Evolutionary conservation across 2,113 vertebrate genomes (phyloP).

Genomic region (Rhadina sibilatrix): DNA sequence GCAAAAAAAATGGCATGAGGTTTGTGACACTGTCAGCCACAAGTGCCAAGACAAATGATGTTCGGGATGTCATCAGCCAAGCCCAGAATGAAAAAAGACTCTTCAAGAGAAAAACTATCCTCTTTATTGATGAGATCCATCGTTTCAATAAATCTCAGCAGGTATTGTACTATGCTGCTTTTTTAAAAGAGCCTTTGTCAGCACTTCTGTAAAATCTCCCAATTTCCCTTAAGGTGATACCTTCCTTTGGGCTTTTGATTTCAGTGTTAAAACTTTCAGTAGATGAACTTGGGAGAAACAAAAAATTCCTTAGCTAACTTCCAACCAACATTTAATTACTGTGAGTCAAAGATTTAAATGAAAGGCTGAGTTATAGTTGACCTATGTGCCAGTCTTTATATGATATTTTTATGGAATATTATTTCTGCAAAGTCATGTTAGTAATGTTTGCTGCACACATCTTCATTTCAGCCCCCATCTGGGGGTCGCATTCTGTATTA

Average conservation of each 20-base stretch:
- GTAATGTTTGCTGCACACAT: background rate
- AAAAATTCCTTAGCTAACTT: background rate
- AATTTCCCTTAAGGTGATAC: background rate
- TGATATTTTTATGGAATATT: background rate
- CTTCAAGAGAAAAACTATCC: slow-evolving; percentile 93
- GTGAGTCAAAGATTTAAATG: background rate
- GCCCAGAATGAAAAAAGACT: slow-evolving; percentile 93
- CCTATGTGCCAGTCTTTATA: background rate
- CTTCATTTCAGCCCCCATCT: background rate
- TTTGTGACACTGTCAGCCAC: slow-evolving; percentile 93
- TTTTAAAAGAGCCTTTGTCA: background rate
- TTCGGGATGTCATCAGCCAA: slow-evolving; percentile 94
- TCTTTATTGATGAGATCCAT: slow-evolving; percentile 98
- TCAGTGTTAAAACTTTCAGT: background rate
- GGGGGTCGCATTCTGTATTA: background rate
- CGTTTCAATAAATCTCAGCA: slow-evolving; percentile 98
- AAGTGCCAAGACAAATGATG: slow-evolving; percentile 85
- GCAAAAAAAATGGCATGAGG: slow-evolving; percentile 84
- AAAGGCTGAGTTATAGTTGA: background rate
- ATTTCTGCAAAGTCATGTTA: background rate
- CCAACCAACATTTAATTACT: background rate
- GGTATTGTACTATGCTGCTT: slow-evolving; percentile 60
- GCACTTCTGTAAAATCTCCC: background rate
- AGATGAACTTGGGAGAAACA: background rate
- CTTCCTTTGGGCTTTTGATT: background rate